Conservation (phyloP, 2,888 invertebrate genomes). For the Spilosoma lubricipeda region DNA sequence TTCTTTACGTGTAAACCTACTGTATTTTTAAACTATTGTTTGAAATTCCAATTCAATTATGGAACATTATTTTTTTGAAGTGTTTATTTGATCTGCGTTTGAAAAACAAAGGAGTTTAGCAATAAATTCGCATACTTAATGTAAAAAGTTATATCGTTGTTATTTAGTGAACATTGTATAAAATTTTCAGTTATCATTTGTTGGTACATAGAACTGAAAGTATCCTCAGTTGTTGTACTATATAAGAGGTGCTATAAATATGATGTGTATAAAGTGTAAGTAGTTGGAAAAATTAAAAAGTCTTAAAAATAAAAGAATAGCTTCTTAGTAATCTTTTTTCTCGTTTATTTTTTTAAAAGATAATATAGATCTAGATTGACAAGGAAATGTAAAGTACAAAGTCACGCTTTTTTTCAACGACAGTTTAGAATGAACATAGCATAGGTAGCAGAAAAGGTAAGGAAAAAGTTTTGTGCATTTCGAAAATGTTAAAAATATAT, state of each 20-base stretch:
- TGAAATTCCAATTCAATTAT: not conserved
- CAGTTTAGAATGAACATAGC: no score
- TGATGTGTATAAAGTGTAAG: no score
- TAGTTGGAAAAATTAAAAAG: no score
- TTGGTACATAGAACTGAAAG: not conserved
- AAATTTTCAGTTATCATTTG: not conserved
- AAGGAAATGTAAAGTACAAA: no score
- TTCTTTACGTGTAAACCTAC: not conserved
- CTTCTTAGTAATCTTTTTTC: not conserved
- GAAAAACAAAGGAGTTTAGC: slow-evolving; percentile 34
- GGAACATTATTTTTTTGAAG: slow-evolving; percentile 6
- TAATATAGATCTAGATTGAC: not conserved
- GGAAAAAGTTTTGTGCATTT: not conserved
- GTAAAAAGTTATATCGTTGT: not conserved
- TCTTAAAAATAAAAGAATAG: not conserved
- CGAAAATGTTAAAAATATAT: not conserved
- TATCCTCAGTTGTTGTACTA: no score
- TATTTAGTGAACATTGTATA: not conserved
- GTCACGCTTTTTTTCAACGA: no score
- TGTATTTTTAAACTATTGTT: not conserved
- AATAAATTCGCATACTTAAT: slow-evolving; percentile 19
- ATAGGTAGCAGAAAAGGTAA: not conserved
- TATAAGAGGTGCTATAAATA: no score
- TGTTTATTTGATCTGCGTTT: slow-evolving; percentile 4
- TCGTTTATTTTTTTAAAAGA: not conserved